Evolutionary conservation across 2,113 vertebrate species (phyloP).

Genomic region (Myanophis thanlyinensis): DNA sequence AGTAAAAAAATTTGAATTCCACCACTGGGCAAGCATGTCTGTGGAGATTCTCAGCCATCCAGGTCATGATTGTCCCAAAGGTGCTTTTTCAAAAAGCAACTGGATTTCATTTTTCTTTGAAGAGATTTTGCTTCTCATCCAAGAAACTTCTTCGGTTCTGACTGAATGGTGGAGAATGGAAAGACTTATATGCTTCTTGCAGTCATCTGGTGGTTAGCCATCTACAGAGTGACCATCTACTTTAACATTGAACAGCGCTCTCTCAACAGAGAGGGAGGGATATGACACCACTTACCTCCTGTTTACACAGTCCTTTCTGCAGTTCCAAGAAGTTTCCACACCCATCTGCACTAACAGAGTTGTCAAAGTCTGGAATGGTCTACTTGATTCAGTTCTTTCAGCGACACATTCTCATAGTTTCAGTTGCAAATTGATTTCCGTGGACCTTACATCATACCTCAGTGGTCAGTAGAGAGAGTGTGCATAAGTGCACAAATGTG

Average conservation of each 20-base stretch:
- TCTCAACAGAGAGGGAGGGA: not conserved
- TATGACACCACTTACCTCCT: not conserved
- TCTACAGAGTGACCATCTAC: not conserved
- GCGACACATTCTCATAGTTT: no score
- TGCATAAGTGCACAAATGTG: no score
- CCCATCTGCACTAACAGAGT: no score
- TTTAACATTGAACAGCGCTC: not conserved
- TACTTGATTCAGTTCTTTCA: no score
- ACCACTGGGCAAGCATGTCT: not conserved
- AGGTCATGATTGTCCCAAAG: not conserved
- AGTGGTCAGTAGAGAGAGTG: no score
- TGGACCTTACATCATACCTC: no score
- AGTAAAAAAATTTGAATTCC: no score
- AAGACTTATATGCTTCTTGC: not conserved
- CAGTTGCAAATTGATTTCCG: no score
- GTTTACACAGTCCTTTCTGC: not conserved
- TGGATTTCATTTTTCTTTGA: not conserved
- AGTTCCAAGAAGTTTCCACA: not conserved
- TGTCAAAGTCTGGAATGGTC: no score
- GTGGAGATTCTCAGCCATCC: not conserved
- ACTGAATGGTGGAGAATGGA: not conserved
- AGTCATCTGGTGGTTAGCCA: not conserved
- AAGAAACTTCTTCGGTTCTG: not conserved
- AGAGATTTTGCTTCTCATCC: not conserved
- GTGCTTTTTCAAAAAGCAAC: not conserved